These are phyloP conservation scores for Thereva nobilitata DNA, from an alignment of 2,888 invertebrate genomes.

Conservation along the genomic window DNA sequence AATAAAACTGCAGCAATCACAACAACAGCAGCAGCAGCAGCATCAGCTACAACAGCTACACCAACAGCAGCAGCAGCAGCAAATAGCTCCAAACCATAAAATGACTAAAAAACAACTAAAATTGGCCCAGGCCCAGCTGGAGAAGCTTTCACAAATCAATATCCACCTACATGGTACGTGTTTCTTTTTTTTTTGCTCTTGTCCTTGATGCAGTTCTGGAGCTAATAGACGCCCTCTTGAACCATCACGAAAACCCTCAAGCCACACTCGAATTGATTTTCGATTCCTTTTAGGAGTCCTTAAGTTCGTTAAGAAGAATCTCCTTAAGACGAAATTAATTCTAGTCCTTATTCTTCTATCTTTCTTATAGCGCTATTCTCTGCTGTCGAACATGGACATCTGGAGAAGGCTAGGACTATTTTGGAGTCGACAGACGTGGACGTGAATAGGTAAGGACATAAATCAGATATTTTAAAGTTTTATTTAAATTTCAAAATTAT, in stretches of 20 bases:
- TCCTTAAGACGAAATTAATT: neutral
- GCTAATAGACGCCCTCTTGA: neutral
- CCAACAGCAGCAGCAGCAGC: slow-evolving; percentile 8
- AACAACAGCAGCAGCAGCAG: slow-evolving; percentile 27
- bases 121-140: slow-evolving; percentile 71
- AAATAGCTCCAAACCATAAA: slow-evolving; percentile 50
- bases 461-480: neutral
- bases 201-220: neutral
- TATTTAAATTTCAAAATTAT: slow-evolving; percentile 36
- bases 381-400: slow-evolving; percentile 93
- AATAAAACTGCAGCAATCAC: neutral
- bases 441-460: slow-evolving; percentile 78
- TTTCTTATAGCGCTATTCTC: slow-evolving; percentile 83
- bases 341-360: slow-evolving; percentile 36
- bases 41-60: slow-evolving; percentile 8
- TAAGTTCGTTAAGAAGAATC: no score
- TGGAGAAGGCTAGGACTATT: slow-evolving; percentile 89
- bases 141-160: slow-evolving; percentile 78
- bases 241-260: neutral
- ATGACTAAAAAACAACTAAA: slow-evolving; percentile 70
- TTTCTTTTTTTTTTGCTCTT: neutral
- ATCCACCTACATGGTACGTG: slow-evolving; percentile 81
- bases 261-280: slow-evolving; percentile 13
- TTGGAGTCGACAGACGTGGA: slow-evolving; percentile 90
- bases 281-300: neutral